Percentiles rank a stretch among this genome's conserved stretches.
These are phyloP conservation scores for Coendou prehensilis DNA, from an alignment of 2,797 vertebrate species.

Conservation along the genomic window DNA sequence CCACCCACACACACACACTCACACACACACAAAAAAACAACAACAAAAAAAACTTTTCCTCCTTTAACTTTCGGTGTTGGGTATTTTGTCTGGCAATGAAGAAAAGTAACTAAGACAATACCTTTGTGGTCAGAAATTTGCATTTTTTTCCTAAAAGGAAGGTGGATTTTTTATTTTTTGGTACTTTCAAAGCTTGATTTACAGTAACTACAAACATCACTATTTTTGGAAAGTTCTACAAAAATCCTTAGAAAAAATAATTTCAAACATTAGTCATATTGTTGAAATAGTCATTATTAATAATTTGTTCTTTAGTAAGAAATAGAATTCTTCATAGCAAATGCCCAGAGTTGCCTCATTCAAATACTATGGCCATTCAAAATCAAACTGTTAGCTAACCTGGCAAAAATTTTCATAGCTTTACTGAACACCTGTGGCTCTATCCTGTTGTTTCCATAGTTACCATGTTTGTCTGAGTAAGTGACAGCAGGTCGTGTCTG, in stretches of 20 bases:
- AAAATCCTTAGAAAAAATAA: constrained; percentile 83
- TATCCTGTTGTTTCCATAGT: constrained; percentile 86
- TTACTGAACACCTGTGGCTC: constrained; percentile 86
- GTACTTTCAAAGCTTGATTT: constrained; percentile 83
- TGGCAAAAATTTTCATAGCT: constrained; percentile 82
- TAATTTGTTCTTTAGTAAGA: constrained; percentile 86
- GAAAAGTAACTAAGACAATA: background rate
- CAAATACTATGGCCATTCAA: constrained; percentile 86
- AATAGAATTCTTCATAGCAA: constrained; percentile 87
- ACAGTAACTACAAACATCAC: constrained; percentile 80
- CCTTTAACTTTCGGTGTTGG: background rate
- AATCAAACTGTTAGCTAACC: constrained; percentile 88
- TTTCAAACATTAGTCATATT: constrained; percentile 83
- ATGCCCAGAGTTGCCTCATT: constrained; percentile 90
- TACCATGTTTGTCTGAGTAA: constrained; percentile 85
- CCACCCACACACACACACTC: no score
- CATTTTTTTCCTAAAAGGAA: constrained; percentile 74
- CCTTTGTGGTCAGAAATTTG: constrained; percentile 81
- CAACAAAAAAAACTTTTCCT: background rate
- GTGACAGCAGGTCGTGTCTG: constrained; percentile 87
- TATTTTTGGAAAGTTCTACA: constrained; percentile 84
- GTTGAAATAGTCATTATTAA: constrained; percentile 85
- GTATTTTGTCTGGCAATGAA: background rate
- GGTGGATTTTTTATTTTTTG: constrained; percentile 73
- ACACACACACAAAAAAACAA: no score